These are phyloP conservation scores for Hoplias malabaricus DNA, from an alignment of 2,113 vertebrate species.

Conservation along the genomic window DNA sequence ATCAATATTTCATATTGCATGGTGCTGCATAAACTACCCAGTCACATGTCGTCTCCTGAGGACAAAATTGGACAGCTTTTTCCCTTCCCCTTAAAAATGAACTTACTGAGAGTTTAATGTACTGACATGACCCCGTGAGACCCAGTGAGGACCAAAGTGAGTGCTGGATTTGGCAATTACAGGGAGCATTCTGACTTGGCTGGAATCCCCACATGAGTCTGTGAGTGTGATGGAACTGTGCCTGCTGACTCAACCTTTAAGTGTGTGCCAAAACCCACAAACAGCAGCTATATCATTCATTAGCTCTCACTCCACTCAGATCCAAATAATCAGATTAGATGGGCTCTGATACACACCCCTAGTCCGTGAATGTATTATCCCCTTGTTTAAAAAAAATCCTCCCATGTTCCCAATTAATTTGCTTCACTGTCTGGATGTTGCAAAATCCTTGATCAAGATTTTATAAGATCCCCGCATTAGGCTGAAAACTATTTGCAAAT, in stretches of 20 bases:
- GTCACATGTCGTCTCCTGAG: neutral
- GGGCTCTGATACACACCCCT: neutral
- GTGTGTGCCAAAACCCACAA: conserved; percentile 14
- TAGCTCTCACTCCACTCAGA: neutral
- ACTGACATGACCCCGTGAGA: conserved; percentile 19
- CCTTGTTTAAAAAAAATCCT: neutral
- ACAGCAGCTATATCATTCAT: conserved; percentile 16
- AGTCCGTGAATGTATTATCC: neutral
- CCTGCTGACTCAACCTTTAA: conserved; percentile 37
- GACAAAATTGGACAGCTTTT: neutral
- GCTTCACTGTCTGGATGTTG: neutral
- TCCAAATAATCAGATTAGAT: conserved; percentile 11
- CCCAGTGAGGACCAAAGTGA: neutral
- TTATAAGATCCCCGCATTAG: neutral
- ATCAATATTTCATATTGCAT: too few species aligned
- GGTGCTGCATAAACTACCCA: neutral
- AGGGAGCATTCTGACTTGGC: conserved; percentile 18
- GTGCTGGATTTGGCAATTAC: conserved; percentile 29
- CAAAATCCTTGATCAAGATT: neutral
- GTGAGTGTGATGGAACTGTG: conserved; percentile 4
- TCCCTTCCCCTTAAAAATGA: conserved; percentile 5
- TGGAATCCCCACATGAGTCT: conserved; percentile 2
- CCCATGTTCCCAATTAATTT: neutral
- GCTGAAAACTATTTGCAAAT: neutral
- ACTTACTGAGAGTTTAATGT: conserved; percentile 23